A percentile compares a stretch with the other conserved stretches of the same genome.
Evolutionary conservation across 2,113 vertebrate genomes (phyloP).

Genomic region (Siniperca chuatsi): DNA sequence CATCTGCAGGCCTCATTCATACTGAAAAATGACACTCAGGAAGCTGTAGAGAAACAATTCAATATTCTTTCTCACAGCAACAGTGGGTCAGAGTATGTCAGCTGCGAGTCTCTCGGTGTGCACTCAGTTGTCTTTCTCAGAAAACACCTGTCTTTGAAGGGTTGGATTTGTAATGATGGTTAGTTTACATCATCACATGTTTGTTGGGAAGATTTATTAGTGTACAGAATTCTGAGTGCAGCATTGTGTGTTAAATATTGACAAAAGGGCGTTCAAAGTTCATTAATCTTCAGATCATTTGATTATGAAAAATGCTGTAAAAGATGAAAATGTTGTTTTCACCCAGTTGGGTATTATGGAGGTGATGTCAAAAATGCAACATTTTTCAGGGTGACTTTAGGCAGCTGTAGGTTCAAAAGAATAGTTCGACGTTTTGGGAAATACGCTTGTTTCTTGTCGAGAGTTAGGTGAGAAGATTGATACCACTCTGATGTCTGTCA

Average conservation of each 20-base stretch:
- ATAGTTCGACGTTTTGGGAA: not conserved
- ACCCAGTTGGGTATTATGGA: not conserved
- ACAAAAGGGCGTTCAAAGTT: constrained; percentile 12
- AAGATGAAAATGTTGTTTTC: not conserved
- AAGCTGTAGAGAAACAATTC: constrained; percentile 73
- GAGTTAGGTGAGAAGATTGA: too few relatives aligned
- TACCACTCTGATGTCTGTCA: too few relatives aligned
- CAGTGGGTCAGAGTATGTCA: constrained; percentile 50
- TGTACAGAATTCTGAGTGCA: constrained; percentile 3
- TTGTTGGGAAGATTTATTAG: constrained; percentile 11
- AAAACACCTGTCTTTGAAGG: constrained; percentile 36
- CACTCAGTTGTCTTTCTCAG: constrained; percentile 10
- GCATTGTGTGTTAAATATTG: not conserved
- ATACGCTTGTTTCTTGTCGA: too few relatives aligned
- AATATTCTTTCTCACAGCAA: constrained; percentile 56
- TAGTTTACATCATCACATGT: constrained; percentile 4
- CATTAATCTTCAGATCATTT: not conserved
- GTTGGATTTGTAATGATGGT: constrained; percentile 14
- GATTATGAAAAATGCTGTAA: not conserved
- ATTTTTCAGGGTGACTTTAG: not conserved
- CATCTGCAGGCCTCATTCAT: constrained; percentile 73
- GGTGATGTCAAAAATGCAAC: not conserved
- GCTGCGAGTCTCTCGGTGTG: constrained; percentile 38
- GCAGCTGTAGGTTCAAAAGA: not conserved
- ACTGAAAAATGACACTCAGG: constrained; percentile 71